Base-by-base conservation (phyloP, 2,113 vertebrate genomes). In the Clarias magur region DNA sequence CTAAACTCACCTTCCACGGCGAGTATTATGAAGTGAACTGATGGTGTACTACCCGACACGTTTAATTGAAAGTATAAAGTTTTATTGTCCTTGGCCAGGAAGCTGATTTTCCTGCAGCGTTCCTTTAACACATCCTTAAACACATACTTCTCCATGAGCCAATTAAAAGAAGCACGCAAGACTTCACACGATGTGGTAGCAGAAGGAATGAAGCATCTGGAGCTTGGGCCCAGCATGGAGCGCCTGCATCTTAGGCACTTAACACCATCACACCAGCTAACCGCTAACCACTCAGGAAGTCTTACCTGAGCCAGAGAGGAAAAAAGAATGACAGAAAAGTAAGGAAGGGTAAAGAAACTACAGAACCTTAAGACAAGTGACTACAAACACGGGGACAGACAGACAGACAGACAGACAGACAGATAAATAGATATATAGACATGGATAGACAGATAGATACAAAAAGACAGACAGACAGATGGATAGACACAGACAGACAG, bases 161-260 rank as follows among this genome's bases (percentile, higher is more conserved):
- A 89, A 89, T 89, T 87, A 89, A 87, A 89, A 60, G n/a, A 76
- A 67, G 59, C 63, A 76, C 63, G 82, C 70, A 76, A 89, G 85
- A 85, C 82, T 87, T 89, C 85, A 87, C 88, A 89, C 88, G 42
- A 84, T 84, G 73, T 65, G 6, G 68, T 76, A 80, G 79, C 88
- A 84, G 82, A 84, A 87, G 73, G 79, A 75, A 86, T 21, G 42
- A 86, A 79, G 75, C 85, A 86, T 79, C 85, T 86, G 85, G 85
- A 86, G 48, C 25, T 70, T 57, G 48, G 53, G 60, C 62, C 42
- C 48, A 80, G 62, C 85, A 53, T 17, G 63, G 1, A 68, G 42
- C 76, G 68, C 76, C 54, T 57, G 53, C 76, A 23, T 79, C 62
- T 79, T n/a, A 48, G 62, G 60, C 85, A 70, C 48, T 86, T 80